Base-by-base conservation (phyloP, 2,797 vertebrate genomes). In the Carcharodon carcharias region DNA sequence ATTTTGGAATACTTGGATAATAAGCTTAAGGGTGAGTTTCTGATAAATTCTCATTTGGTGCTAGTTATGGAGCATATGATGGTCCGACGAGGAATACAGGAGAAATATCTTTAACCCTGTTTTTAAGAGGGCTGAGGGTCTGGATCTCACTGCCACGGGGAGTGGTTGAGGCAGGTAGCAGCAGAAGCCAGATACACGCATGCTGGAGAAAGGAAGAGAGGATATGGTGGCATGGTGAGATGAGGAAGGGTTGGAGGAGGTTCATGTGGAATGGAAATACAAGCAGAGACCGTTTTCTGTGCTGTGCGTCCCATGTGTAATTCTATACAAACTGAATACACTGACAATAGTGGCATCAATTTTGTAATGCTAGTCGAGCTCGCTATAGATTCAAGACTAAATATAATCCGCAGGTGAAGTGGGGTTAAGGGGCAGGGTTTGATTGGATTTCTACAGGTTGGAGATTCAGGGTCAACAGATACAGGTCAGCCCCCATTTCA, bases 1-100 rank as follows among this genome's bases (percentile, higher is more conserved):
- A 85, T 98, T 97, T 97, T 99, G 11, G 98, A 99, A 97, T 99
- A 99, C 97, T 96, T 99, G 97, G 98, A 99, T 97, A 98, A 98
- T 96, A 99, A 98, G 97, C 97, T 99, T 96, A 99, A 98, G 98
- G 98, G 99, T 99, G 96, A 97, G 97, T 77, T 16, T 6, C 1
- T 50, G 45, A 85, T 23, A 0, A 85, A 50, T 4, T 85, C 82
- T 50, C 21, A 7, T 21, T 50, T 50, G 45, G 23, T 26, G 18
- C 40, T 2, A 8, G 18, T 85, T 26, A 0, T 85, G 82, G 45
- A 50, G 45, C 82, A 16, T 21, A 11, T n/a, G 73, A 31, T n/a
- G 3, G n/a, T n/a, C 73, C 35, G 12, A 35, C 12, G 1, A 8
- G 31, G 71, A 67, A 73, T 73, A 35, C 1, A 35, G 71, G 71